phyloP scores from a whole-genome alignment of 2,113 vertebrate species.

The Indri indri region DNA sequence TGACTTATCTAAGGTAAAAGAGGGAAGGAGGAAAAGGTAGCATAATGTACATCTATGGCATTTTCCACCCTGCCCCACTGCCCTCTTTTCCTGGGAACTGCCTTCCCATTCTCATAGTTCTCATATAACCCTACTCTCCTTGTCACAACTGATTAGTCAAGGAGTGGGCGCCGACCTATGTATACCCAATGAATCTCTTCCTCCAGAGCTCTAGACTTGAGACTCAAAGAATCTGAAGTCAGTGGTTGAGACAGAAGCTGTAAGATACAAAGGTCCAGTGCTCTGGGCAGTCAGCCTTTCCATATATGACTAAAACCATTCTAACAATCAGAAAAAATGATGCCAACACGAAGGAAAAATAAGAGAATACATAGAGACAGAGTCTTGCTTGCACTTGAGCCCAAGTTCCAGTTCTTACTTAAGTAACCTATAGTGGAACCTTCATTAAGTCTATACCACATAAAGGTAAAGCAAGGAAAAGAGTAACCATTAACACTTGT shows the following conservation, averaged over 20 bases:
- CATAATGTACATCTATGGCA: background rate
- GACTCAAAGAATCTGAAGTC: conserved; percentile 12
- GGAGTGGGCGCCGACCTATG: background rate
- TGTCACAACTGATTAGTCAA: background rate
- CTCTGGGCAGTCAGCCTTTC: background rate
- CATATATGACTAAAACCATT: background rate
- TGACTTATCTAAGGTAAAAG: background rate
- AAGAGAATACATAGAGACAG: background rate
- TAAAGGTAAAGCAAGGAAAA: background rate
- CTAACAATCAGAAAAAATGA: background rate
- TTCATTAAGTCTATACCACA: background rate
- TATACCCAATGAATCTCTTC: background rate
- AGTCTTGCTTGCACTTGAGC: background rate
- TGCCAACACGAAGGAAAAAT: background rate
- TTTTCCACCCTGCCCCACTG: background rate
- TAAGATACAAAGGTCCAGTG: background rate
- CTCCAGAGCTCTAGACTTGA: background rate
- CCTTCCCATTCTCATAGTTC: background rate
- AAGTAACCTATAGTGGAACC: background rate
- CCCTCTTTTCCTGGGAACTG: background rate
- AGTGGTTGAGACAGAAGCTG: background rate
- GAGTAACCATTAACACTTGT: background rate
- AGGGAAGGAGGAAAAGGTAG: background rate
- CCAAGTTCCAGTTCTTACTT: background rate
- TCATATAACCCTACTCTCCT: background rate